These are phyloP conservation scores for Lamproptera curius DNA, from an alignment of 2,888 invertebrate species.

Conservation along the genomic window DNA sequence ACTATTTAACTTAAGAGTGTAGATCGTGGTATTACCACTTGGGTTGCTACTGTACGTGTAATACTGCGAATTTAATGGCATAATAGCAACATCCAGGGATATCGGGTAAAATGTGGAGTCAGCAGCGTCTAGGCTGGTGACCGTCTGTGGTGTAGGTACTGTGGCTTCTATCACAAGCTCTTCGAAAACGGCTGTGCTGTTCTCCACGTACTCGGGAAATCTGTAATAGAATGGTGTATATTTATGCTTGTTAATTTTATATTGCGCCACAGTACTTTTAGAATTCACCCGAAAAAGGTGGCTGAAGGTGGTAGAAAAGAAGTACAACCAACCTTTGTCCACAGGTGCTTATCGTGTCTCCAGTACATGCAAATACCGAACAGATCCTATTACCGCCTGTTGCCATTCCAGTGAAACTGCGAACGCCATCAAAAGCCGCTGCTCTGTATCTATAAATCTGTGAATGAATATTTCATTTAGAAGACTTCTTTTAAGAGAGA, in stretches of 20 bases:
- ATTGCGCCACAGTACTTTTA: no score
- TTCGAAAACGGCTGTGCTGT: slow-evolving; percentile 62
- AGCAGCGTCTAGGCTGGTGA: slow-evolving; percentile 38
- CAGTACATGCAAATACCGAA: slow-evolving; percentile 70
- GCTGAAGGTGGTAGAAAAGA: no score
- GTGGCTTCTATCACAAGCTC: slow-evolving; percentile 59
- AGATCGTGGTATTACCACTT: slow-evolving; percentile 29
- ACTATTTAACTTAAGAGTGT: slow-evolving; percentile 38
- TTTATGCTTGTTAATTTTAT: background rate
- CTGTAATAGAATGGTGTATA: slow-evolving; percentile 41
- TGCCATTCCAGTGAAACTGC: slow-evolving; percentile 61
- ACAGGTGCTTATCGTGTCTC: slow-evolving; percentile 60
- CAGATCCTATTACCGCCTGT: slow-evolving; percentile 72
- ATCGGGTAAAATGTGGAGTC: slow-evolving; percentile 67
- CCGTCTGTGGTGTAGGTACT: slow-evolving; percentile 49
- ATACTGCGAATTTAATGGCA: slow-evolving; percentile 60
- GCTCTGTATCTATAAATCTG: slow-evolving; percentile 70
- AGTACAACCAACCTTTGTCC: slow-evolving; percentile 46
- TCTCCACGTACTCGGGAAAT: slow-evolving; percentile 53
- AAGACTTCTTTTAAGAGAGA: no score
- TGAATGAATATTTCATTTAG: no score
- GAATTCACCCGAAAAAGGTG: no score
- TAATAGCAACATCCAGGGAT: slow-evolving; percentile 63
- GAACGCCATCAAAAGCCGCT: slow-evolving; percentile 69
- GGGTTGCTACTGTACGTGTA: slow-evolving; percentile 39